Evolutionary conservation across 2,113 vertebrate genomes (phyloP).

Genomic region (Dicrurus megarhynchus): DNA sequence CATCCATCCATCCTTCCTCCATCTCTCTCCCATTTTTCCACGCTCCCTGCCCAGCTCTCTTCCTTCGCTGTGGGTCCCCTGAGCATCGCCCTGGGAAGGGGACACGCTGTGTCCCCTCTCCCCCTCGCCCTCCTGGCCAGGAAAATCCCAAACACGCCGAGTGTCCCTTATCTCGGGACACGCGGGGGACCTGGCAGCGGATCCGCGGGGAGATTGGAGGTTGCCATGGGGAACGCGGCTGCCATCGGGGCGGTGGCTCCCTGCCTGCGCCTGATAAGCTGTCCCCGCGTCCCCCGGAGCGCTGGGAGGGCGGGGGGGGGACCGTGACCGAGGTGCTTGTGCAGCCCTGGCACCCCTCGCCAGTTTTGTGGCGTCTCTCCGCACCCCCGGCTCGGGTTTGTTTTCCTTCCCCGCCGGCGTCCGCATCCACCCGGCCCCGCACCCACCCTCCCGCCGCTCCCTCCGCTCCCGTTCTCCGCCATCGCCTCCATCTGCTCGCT

Average conservation of each 20-base stretch:
- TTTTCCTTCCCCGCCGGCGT: neutral
- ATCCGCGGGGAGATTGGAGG: neutral
- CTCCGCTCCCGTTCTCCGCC: neutral
- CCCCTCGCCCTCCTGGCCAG: accelerated
- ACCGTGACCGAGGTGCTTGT: accelerated
- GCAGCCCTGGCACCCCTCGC: neutral
- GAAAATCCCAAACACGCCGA: neutral
- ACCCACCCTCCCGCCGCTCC: neutral
- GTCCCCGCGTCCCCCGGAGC: neutral
- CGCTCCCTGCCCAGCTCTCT: neutral
- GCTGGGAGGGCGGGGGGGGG: accelerated
- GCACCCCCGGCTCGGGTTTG: neutral
- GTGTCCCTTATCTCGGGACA: neutral
- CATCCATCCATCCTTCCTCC: neutral
- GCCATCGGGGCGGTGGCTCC: conserved; percentile 16
- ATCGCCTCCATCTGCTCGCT: neutral
- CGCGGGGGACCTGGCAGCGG: neutral
- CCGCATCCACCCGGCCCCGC: neutral
- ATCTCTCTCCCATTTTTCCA: neutral
- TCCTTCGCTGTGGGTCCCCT: neutral
- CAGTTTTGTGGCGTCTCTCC: neutral
- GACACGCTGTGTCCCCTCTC: accelerated
- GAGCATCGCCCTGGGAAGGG: neutral
- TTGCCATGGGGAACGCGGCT: conserved; percentile 11
- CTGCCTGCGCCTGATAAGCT: neutral